Evolutionary conservation across 2,113 vertebrate species (phyloP), one percentile per base, ranked within the genome.

Genomic region (Astur gentilis): DNA sequence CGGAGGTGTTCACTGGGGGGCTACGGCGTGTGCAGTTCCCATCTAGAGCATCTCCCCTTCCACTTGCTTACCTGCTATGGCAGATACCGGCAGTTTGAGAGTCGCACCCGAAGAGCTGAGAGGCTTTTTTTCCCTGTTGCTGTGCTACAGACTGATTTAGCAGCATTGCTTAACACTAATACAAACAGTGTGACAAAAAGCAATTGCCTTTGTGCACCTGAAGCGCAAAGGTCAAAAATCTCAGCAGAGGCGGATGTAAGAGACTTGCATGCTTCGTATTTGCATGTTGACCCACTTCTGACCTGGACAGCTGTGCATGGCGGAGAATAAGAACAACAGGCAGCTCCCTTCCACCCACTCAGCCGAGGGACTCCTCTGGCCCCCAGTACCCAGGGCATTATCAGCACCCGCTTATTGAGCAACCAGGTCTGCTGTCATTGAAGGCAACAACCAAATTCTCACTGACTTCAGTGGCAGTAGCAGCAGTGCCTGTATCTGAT

Each of bases 101-200:
- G 79, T 83, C 1, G 10, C 72, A 64, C 77, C 79, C 47, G 38
- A 86, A 71, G 90, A 76, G 87, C 72, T 12, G 34, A 42, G 80
- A 45, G 69, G 29, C 21, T 67, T 47, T 62, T 62, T 31, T 6
- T 3, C 47, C 47, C 82, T 10, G 45, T 52, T 40, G 91, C 70
- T 70, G 90, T 73, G 83, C 94, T 96, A 90, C 73, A 94, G 94
- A 34, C n/a, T 2, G 61, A 86, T 85, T 69, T 75, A 93, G 93
- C 83, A 97, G 96, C 78, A 83, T 23, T 38, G 27, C 52, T 93
- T 54, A 91, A 85, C 61, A 8, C 16, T 32, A 69, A 82, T 27
- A 96, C 7, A 40, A 81, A 60, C 10, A n/a, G 21, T 9, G 20
- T 16, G 42, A 93, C 57, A 52, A 87, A 83, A 65, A 83, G 70